Evolutionary conservation across 2,113 vertebrate genomes (phyloP).

Genomic region (Oryctolagus cuniculus): mOryCun1.1 NC_091439.1:59089501-59090000

Average conservation of each 20-base stretch:
- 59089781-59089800: background rate
- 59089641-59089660: background rate
- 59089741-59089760: background rate
- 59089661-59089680: background rate
- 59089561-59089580: background rate
- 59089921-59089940: background rate
- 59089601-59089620: background rate
- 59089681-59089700: background rate
- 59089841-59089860: background rate
- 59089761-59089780: background rate
- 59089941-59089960: background rate
- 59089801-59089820: background rate
- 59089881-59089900: background rate
- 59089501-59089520: background rate
- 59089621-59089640: background rate
- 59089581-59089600: background rate
- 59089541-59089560: background rate
- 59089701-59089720: background rate
- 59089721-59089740: background rate
- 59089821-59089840: background rate
- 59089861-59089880: background rate
- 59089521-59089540: background rate
- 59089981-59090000: background rate
- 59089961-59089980: background rate
- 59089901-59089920: background rate